Percentiles rank a stretch among this genome's conserved stretches.
These are phyloP conservation scores for Liolophura sinensis DNA, from an alignment of 1,140 invertebrate genomes.

Conservation along the genomic window DNA sequence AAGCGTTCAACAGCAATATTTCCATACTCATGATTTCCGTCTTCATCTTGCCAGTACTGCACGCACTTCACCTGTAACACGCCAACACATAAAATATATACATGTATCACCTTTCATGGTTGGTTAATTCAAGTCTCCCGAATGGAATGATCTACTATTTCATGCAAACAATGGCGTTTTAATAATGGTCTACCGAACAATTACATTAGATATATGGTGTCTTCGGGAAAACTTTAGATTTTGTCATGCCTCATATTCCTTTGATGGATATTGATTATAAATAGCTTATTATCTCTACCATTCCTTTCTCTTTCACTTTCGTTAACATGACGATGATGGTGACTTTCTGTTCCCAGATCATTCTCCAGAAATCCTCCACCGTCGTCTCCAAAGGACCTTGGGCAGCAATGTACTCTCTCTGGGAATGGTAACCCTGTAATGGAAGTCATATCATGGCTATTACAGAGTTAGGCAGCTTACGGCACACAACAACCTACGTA, in stretches of 20 bases:
- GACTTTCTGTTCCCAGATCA: conserved; percentile 96
- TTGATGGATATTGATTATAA: too few relatives aligned
- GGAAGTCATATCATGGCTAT: conserved; percentile 51
- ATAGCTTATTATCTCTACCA: conserved; percentile 15
- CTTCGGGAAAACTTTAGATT: too few relatives aligned
- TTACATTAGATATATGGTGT: too few relatives aligned
- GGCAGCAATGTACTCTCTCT: conserved; percentile 89
- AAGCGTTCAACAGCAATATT: conserved; percentile 33
- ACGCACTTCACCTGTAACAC: conserved; percentile 31
- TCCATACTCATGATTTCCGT: conserved; percentile 32
- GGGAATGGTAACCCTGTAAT: conserved; percentile 84
- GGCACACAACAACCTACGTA: too few relatives aligned
- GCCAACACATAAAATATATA: too few relatives aligned
- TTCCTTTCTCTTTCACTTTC: conserved; percentile 34
- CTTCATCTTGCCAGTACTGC: conserved; percentile 36
- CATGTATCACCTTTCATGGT: too few relatives aligned
- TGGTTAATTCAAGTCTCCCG: too few relatives aligned
- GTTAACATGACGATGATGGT: conserved; percentile 97
- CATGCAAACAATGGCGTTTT: too few relatives aligned
- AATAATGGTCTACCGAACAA: too few relatives aligned
- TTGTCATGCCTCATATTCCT: too few relatives aligned
- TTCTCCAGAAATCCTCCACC: conserved; percentile 96
- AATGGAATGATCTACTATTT: too few relatives aligned
- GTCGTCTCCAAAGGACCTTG: conserved; percentile 95
- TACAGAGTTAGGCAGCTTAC: too few relatives aligned